phyloP scores from a whole-genome alignment of 2,797 vertebrate genomes.

The Morelia viridis region DNA sequence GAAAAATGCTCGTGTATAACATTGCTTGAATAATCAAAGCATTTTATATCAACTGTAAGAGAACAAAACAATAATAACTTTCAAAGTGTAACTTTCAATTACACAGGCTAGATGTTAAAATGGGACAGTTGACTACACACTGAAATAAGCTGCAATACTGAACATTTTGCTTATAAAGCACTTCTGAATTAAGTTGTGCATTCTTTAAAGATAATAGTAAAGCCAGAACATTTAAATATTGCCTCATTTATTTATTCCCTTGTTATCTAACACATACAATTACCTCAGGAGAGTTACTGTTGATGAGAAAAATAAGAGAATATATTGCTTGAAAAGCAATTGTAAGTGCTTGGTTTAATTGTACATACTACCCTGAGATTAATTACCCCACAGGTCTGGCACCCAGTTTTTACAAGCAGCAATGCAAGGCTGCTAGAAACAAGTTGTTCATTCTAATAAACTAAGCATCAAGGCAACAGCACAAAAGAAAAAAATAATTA shows the following conservation, averaged over 20 bases:
- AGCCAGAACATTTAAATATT: neutral
- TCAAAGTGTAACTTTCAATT: neutral
- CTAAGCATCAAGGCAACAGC: neutral
- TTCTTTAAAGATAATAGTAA: neutral
- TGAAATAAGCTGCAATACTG: neutral
- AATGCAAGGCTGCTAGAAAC: neutral
- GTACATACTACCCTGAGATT: neutral
- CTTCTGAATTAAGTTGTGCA: neutral
- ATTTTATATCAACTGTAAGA: neutral
- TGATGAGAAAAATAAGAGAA: neutral
- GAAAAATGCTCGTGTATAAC: neutral
- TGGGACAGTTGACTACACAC: neutral
- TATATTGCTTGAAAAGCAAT: conserved; percentile 3
- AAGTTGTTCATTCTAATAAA: neutral
- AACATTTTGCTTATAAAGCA: neutral
- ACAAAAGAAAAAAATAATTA: neutral
- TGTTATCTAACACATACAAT: neutral
- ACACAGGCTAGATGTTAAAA: neutral
- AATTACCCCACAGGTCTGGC: neutral
- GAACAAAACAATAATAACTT: neutral
- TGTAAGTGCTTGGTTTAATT: conserved; percentile 4
- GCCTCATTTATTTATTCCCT: neutral
- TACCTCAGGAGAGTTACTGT: neutral
- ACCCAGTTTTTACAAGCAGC: neutral
- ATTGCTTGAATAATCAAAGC: neutral